Evolutionary conservation across 2,888 invertebrate genomes (phyloP), one percentile per base, ranked within the genome.

Genomic region (Lingula anatina): DNA sequence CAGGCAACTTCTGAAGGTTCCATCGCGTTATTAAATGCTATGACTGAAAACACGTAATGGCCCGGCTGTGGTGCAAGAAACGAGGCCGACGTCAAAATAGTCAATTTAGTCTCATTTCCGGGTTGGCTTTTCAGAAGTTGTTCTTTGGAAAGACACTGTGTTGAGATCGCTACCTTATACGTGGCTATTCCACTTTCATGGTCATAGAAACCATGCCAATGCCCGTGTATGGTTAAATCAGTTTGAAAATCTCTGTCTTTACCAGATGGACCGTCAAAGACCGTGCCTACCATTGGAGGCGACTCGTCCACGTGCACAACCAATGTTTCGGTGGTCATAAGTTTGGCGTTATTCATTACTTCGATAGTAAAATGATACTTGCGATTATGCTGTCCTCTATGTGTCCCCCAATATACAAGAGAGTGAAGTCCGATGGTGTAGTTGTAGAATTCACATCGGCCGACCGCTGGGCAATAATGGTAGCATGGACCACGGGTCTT

Each of bases 11-110:
- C 48, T 1, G 66, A 65, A 7, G 63, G 55, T 39, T 53, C 57
- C 49, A 64, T 39, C 1, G 65, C 66, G 44, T 59, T 53, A 44
- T 65, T 66, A 28, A 56, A 55, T 4, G 66, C 66, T 15, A 65
- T 53, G 4, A 62, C 50, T 5, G n/a, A n/a, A n/a, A n/a, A n/a
- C n/a, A n/a, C n/a, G n/a, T n/a, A n/a, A n/a, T n/a, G n/a, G n/a
- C n/a, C n/a, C n/a, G n/a, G n/a, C n/a, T n/a, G 59, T 55, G 2
- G 49, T 37, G 35, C 45, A 59, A 15, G 51, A 54, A 21, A 47
- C 57, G 3, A n/a, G n/a, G n/a, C n/a, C n/a, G n/a, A n/a, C n/a
- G n/a, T n/a, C n/a, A n/a, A n/a, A n/a, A n/a, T n/a, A n/a, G n/a
- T n/a, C n/a, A n/a, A n/a, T n/a, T n/a, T n/a, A n/a, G n/a, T n/a